Conservation (phyloP, 2,797 vertebrate genomes). For the Xenentodon cancila region DNA sequence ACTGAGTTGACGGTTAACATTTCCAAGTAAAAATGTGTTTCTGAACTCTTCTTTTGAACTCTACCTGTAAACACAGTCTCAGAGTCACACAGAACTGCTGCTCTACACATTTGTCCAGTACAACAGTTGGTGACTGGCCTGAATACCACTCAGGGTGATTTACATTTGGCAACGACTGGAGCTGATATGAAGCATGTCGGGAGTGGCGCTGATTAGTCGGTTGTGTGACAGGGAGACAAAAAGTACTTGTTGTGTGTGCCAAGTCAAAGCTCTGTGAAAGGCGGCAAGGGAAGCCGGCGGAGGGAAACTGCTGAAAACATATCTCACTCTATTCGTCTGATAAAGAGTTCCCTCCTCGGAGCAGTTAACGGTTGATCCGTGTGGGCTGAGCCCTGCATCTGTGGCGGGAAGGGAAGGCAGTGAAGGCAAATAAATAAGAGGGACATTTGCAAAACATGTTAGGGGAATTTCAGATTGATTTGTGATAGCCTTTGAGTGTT, state of each 20-base stretch:
- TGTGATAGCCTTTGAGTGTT: constrained; percentile 28
- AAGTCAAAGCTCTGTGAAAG: constrained; percentile 3
- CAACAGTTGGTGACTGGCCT: constrained; percentile 21
- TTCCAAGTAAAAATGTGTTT: too few species aligned
- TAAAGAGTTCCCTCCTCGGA: constrained; percentile 42
- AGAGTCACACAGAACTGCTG: constrained; percentile 2
- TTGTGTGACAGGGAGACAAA: constrained; percentile 26
- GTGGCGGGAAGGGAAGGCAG: constrained; percentile 1
- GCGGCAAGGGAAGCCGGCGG: constrained; percentile 34
- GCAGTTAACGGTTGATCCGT: constrained; percentile 63
- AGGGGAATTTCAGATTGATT: constrained; percentile 31
- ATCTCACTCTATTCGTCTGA: constrained; percentile 39
- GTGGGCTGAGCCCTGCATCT: constrained; percentile 8
- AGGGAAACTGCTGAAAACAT: constrained; percentile 48
- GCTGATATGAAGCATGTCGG: constrained; percentile 3
- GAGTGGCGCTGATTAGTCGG: constrained; percentile 3
- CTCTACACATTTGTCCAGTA: background rate
- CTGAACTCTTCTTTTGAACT: background rate
- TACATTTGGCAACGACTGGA: constrained; percentile 19
- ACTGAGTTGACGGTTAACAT: too few species aligned
- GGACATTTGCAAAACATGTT: constrained; percentile 42
- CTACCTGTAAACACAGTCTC: background rate
- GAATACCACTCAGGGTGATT: constrained; percentile 35
- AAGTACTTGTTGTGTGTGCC: background rate
- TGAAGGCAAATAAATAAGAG: background rate